Evolutionary conservation across 2,113 vertebrate species (phyloP).

Genomic region (Anhinga anhinga): DNA sequence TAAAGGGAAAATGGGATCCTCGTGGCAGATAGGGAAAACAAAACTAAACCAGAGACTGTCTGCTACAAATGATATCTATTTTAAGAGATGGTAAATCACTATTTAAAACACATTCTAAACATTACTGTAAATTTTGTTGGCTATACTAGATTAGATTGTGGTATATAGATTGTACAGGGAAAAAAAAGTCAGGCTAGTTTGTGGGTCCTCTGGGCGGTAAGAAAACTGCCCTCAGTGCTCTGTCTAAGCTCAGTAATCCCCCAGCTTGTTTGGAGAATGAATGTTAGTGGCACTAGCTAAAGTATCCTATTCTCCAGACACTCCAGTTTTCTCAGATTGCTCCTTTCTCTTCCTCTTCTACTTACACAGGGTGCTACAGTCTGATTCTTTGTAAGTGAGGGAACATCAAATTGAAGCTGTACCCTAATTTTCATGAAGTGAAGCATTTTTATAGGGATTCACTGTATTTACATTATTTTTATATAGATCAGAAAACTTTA

Average conservation of each 20-base stretch:
- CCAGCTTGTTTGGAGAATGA: background rate
- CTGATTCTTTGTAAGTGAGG: background rate
- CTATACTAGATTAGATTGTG: background rate
- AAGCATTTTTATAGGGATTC: background rate
- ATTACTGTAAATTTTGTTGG: background rate
- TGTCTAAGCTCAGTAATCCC: background rate
- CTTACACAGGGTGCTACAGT: background rate
- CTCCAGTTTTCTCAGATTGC: background rate
- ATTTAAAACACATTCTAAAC: conserved; percentile 33
- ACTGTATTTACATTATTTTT: background rate
- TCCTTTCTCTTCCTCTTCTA: background rate
- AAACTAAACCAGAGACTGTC: conserved; percentile 2
- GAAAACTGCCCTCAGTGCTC: background rate
- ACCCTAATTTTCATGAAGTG: background rate
- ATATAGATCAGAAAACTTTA: background rate
- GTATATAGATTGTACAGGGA: background rate
- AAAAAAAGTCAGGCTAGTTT: background rate
- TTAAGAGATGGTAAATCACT: conserved; percentile 36
- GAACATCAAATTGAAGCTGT: background rate
- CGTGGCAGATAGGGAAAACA: background rate
- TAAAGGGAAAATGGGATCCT: conserved; percentile 69
- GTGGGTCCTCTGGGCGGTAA: background rate
- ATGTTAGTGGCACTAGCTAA: background rate
- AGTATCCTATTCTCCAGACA: background rate
- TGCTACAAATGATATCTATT: conserved; percentile 23